phyloP scores from a whole-genome alignment of 2,113 vertebrate species.

The Vanacampus margaritifer region DNA sequence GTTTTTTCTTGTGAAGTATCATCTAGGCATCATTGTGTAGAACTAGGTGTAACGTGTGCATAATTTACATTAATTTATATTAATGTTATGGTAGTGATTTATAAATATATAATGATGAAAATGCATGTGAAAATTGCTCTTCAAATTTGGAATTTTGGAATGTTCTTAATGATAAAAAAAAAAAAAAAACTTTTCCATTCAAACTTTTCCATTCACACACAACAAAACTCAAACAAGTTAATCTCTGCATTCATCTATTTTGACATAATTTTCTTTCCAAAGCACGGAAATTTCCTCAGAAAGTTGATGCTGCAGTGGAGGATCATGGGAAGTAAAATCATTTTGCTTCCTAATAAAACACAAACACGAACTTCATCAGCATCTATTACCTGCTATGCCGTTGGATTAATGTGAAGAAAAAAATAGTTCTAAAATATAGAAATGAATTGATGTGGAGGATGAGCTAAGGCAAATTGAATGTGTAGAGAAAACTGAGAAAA shows the following conservation, averaged over 20 bases:
- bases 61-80: too few species aligned
- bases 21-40: background rate
- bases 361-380: conserved; percentile 30
- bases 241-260: background rate
- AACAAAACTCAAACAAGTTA: background rate
- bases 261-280: background rate
- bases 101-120: too few species aligned
- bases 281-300: background rate
- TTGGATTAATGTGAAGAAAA: conserved; percentile 52
- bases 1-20: background rate
- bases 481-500: background rate
- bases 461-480: background rate
- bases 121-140: too few species aligned
- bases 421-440: conserved; percentile 44
- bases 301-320: background rate
- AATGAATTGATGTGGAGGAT: background rate
- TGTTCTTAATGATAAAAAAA: too few species aligned
- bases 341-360: background rate
- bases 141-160: too few species aligned
- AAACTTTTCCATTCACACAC: background rate
- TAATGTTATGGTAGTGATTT: too few species aligned
- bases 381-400: conserved; percentile 43
- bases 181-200: too few species aligned
- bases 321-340: background rate
- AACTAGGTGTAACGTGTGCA: background rate